Evolutionary conservation across 2,888 invertebrate genomes (phyloP).

Genomic region (Horisme vitalbata): DNA sequence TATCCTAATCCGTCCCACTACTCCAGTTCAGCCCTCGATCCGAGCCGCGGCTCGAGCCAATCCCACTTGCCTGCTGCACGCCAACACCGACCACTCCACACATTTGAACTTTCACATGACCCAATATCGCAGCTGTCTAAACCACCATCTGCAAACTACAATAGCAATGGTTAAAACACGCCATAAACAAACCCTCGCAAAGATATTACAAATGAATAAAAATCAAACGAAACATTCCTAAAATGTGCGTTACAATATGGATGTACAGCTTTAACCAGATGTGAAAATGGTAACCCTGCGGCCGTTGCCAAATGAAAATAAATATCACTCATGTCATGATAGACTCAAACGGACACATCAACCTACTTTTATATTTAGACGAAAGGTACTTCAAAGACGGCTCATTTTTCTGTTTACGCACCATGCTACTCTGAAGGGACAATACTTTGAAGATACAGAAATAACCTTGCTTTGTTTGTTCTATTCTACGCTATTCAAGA

Average conservation of each 20-base stretch:
- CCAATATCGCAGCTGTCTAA: conserved; percentile 52
- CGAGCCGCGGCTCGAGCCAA: conserved; percentile 42
- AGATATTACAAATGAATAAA: conserved; percentile 30
- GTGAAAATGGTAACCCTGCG: conserved; percentile 46
- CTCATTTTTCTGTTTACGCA: conserved; percentile 42
- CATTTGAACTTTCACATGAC: conserved; percentile 59
- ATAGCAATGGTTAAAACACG: conserved; percentile 17
- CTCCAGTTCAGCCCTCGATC: conserved; percentile 70
- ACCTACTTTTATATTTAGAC: conserved; percentile 64
- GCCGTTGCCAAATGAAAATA: conserved; percentile 64
- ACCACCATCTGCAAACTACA: conserved; percentile 39
- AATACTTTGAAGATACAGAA: conserved; percentile 22
- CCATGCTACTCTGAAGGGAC: conserved; percentile 26
- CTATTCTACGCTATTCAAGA: background rate
- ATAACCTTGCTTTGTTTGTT: conserved; percentile 20
- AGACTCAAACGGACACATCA: conserved; percentile 60
- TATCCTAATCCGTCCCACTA: conserved; percentile 82
- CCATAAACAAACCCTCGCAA: conserved; percentile 17
- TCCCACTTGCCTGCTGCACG: conserved; percentile 35
- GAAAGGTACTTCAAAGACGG: conserved; percentile 46
- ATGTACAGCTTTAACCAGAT: conserved; percentile 42
- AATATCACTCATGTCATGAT: conserved; percentile 64
- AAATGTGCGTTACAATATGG: conserved; percentile 40
- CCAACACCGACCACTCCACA: conserved; percentile 39
- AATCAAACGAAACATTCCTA: conserved; percentile 35